Evolutionary conservation across 92 coral and sea anemone species (phyloP), one percentile per base, ranked within the genome.

Genomic region (Galaxea fascicularis): DNA sequence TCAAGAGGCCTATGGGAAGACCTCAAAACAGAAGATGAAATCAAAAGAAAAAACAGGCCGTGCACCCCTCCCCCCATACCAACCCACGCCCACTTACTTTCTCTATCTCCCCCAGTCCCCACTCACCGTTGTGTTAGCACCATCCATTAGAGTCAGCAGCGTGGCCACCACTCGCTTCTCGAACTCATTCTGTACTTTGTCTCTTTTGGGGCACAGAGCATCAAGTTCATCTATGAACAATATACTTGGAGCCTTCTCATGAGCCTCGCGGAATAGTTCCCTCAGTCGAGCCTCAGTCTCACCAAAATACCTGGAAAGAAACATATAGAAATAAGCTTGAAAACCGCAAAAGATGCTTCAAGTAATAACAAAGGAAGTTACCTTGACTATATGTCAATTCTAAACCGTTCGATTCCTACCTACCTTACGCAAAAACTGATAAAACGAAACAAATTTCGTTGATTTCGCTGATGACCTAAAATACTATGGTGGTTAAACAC

Each of bases 131-230:
- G 56, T 74, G 28, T 88, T 74, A 74, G 93, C 92, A 26, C 99
- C 98, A 70, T 97, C 99, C 99, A 97, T 97, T 27, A 94, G 74
- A 2, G 99, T 97, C 1, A 97, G 94, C 15, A 97, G 74, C 0
- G 99, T 97, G 8, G 99, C 99, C 70, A 97, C 99, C 57, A 97
- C 92, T 89, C 99, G 70, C 85, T 94, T 94, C 90, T 97, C 99
- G 72, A 97, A 97, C 86, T 97, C 99, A 74, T 97, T 97, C 75
- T 97, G 99, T 53, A 97, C 98, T 68, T 93, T 97, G 79, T 97
- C 99, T 63, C 99, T 75, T 64, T 94, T 92, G 56, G 99, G 99
- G 73, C 99, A 97, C 72, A 97, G 85, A 15, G 98, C 97, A 71
- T 97, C 99, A 76, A 97, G 84, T 83, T 97, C 99, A 79, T 97